phyloP scores from a whole-genome alignment of 2,113 vertebrate genomes.

The Sorex fumeus region DNA sequence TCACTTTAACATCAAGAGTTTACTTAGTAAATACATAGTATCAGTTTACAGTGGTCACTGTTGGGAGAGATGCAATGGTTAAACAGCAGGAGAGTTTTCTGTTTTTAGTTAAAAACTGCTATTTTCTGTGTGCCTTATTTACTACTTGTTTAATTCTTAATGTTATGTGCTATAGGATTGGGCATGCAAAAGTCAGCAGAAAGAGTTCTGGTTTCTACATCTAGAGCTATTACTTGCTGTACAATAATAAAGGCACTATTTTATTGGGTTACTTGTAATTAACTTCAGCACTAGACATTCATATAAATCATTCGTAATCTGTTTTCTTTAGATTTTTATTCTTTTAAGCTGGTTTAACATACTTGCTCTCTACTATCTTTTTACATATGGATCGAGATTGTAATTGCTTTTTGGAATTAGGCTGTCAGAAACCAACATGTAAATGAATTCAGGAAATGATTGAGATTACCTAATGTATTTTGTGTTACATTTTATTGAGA shows the following conservation, averaged over 20 bases:
- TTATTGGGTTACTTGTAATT: slow-evolving; percentile 93
- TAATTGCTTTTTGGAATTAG: slow-evolving; percentile 89
- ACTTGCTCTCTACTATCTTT: slow-evolving; percentile 87
- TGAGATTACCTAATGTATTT: slow-evolving; percentile 87
- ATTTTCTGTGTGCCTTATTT: slow-evolving; percentile 89
- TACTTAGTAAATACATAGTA: slow-evolving; percentile 79
- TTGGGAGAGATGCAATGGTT: slow-evolving; percentile 85
- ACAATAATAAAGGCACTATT: slow-evolving; percentile 92
- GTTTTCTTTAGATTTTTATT: slow-evolving; percentile 91
- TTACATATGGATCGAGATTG: slow-evolving; percentile 82
- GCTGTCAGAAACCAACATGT: slow-evolving; percentile 85
- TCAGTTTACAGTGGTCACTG: slow-evolving; percentile 82
- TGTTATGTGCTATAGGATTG: slow-evolving; percentile 88
- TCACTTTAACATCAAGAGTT: slow-evolving; percentile 83
- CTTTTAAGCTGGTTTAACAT: slow-evolving; percentile 86
- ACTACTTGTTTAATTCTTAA: slow-evolving; percentile 90
- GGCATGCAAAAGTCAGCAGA: slow-evolving; percentile 88
- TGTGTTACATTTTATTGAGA: slow-evolving; percentile 86
- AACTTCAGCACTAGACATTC: slow-evolving; percentile 90
- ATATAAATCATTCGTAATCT: slow-evolving; percentile 91
- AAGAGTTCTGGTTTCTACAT: slow-evolving; percentile 89
- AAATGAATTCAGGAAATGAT: slow-evolving; percentile 88
- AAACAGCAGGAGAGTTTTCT: slow-evolving; percentile 89
- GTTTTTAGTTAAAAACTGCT: slow-evolving; percentile 89
- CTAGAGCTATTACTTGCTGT: slow-evolving; percentile 89